phyloP scores from a whole-genome alignment of 2,797 vertebrate genomes.

The Spizella passerina region DNA sequence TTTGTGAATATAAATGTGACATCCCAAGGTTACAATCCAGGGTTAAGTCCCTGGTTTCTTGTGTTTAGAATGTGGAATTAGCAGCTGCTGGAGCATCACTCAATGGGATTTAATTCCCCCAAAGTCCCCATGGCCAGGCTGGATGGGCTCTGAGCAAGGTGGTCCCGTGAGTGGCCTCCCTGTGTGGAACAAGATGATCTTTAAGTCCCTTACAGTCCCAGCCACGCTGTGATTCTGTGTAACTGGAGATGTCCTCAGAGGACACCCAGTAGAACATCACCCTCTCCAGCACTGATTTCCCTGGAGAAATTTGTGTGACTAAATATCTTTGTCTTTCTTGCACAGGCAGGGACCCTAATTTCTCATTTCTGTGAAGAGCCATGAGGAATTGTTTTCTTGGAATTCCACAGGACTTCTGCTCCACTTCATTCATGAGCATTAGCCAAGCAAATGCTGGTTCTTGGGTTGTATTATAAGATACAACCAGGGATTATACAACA shows the following conservation, averaged over 20 bases:
- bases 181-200: background rate
- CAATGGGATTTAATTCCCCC: background rate
- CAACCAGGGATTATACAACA: background rate
- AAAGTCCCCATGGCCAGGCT: no score
- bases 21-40: background rate
- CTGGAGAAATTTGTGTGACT: background rate
- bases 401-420: background rate
- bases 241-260: background rate
- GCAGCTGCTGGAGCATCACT: background rate
- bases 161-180: background rate
- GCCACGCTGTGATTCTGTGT: background rate
- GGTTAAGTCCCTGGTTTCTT: background rate
- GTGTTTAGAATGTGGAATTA: background rate
- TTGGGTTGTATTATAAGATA: accelerated
- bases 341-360: background rate
- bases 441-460: background rate
- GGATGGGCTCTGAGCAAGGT: background rate
- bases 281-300: accelerated
- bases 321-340: background rate
- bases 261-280: background rate
- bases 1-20: background rate
- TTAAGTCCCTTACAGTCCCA: background rate
- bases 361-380: background rate
- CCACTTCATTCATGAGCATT: accelerated
- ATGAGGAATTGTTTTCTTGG: background rate